phyloP scores from a whole-genome alignment of 2,888 invertebrate genomes.

The Keiferia lycopersicella region DNA sequence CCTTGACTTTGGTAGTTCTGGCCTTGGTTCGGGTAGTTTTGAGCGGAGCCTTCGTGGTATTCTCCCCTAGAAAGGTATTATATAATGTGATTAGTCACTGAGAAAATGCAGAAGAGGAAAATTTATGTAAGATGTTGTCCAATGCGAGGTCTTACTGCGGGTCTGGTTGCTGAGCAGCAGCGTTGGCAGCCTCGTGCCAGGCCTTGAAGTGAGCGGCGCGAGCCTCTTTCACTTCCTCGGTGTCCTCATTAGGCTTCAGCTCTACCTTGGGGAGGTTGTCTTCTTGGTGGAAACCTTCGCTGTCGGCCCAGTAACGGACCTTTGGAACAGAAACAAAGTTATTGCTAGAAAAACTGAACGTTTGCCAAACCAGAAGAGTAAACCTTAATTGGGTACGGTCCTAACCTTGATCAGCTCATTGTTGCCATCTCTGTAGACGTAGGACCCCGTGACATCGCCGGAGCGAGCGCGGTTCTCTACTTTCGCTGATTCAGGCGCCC shows the following conservation, averaged over 20 bases:
- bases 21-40: constrained; percentile 15
- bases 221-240: constrained; percentile 86
- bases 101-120: too few species aligned
- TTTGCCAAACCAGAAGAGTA: too few species aligned
- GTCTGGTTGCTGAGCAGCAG: constrained; percentile 53
- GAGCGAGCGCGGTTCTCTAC: constrained; percentile 85
- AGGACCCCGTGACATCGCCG: constrained; percentile 86
- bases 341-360: too few species aligned
- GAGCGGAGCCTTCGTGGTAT: constrained; percentile 31
- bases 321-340: constrained; percentile 37
- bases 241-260: constrained; percentile 84
- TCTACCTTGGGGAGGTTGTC: constrained; percentile 85
- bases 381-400: too few species aligned
- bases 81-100: not conserved
- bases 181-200: constrained; percentile 84
- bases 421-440: constrained; percentile 82
- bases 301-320: constrained; percentile 88
- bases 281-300: constrained; percentile 89
- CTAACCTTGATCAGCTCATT: constrained; percentile 82
- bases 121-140: too few species aligned
- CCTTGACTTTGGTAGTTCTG: constrained; percentile 2
- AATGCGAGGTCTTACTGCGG: constrained; percentile 39
- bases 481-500: constrained; percentile 87
- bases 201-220: constrained; percentile 85
- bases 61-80: constrained; percentile 37